Conservation (phyloP, 2,888 invertebrate genomes). For the Trypoxylon attenuatum region DNA sequence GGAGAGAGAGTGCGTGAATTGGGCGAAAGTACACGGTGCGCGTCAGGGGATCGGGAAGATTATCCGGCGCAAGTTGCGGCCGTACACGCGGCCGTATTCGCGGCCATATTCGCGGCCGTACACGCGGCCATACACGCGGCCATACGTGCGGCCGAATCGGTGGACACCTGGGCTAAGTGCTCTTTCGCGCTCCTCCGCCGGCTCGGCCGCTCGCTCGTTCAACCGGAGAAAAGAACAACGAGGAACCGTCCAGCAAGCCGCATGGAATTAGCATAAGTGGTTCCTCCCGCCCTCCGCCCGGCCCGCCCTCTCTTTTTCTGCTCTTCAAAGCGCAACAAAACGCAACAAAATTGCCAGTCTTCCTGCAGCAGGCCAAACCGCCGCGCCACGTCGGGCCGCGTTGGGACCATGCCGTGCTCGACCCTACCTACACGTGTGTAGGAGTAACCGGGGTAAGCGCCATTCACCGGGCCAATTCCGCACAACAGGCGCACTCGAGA, state of each 20-base stretch:
- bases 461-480: background rate
- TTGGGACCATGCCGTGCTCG: background rate
- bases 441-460: background rate
- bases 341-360: background rate
- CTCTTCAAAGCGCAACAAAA: background rate
- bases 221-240: constrained; percentile 28
- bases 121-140: constrained; percentile 11
- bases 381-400: background rate
- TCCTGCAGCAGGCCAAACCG: background rate
- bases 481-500: too few relatives aligned
- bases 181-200: constrained; percentile 18
- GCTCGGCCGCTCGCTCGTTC: constrained; percentile 5
- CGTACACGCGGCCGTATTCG: background rate
- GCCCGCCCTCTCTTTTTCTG: background rate
- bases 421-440: background rate
- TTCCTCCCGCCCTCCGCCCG: background rate
- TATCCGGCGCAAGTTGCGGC: background rate
- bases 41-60: background rate
- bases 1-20: background rate
- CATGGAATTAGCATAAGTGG: constrained; percentile 59
- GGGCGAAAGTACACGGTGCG: background rate
- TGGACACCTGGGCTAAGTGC: constrained; percentile 61
- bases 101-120: background rate
- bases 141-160: constrained; percentile 13
- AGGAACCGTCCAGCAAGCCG: constrained; percentile 17